These are phyloP conservation scores for Atractosteus spatula DNA, from an alignment of 2,113 vertebrate species.

Conservation along the genomic window DNA sequence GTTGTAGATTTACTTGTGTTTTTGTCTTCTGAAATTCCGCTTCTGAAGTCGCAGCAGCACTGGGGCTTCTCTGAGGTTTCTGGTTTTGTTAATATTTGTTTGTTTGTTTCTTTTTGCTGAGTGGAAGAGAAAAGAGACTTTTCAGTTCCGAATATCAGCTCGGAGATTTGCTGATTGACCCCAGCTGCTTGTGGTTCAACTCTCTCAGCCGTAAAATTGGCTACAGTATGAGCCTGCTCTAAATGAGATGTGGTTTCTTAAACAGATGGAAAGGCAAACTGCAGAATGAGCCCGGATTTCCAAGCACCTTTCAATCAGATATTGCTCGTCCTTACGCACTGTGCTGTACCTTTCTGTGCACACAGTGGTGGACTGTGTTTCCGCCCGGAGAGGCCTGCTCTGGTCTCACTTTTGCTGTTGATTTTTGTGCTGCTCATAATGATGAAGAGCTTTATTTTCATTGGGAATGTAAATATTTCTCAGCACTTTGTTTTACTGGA, in stretches of 20 bases:
- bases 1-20: too few relatives aligned
- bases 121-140: neutral
- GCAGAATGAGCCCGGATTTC: neutral
- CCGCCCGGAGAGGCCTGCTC: too few relatives aligned
- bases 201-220: conserved; percentile 24
- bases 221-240: conserved; percentile 13
- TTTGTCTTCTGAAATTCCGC: too few relatives aligned
- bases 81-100: neutral
- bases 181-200: neutral
- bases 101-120: neutral
- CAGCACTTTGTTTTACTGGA: too few relatives aligned
- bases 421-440: too few relatives aligned
- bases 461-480: too few relatives aligned
- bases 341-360: too few relatives aligned
- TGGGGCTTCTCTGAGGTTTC: conserved; percentile 5
- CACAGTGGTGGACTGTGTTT: too few relatives aligned
- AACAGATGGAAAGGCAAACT: conserved; percentile 6
- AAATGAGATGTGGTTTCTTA: conserved; percentile 25
- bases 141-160: neutral
- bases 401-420: too few relatives aligned
- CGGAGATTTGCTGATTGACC: conserved; percentile 7
- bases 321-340: too few relatives aligned
- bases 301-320: neutral
- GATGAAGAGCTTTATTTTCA: too few relatives aligned
- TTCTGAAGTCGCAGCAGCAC: too few relatives aligned